Percentiles rank a stretch among this genome's conserved stretches.
phyloP scores from a whole-genome alignment of 2,113 vertebrate species.

The Phaetusa simplex region DNA sequence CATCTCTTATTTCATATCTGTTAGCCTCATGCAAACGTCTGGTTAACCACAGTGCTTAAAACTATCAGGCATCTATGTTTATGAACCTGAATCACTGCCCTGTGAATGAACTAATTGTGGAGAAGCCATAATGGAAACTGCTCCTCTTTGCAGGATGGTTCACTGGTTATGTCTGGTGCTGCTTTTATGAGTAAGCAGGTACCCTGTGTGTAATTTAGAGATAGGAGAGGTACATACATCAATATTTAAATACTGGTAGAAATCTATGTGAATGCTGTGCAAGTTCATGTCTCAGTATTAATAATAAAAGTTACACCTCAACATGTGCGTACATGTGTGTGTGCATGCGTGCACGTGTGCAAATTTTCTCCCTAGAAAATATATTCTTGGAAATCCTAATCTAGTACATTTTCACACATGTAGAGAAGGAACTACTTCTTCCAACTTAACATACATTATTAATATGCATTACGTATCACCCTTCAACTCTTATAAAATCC shows the following conservation, averaged over 20 bases:
- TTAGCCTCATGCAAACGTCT: neutral
- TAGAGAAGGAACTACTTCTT: neutral
- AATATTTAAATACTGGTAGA: neutral
- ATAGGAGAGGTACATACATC: neutral
- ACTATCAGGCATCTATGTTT: neutral
- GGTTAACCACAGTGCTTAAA: neutral
- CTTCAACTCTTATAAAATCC: neutral
- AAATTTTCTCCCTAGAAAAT: neutral
- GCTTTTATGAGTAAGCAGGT: neutral
- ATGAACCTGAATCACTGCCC: neutral
- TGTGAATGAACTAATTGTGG: neutral
- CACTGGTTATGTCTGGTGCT: neutral
- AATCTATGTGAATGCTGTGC: neutral
- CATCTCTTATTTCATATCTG: neutral
- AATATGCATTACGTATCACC: neutral
- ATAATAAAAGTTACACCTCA: neutral
- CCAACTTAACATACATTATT: neutral
- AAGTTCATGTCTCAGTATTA: neutral
- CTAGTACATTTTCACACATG: neutral
- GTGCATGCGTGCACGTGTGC: accelerated
- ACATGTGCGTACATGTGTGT: accelerated
- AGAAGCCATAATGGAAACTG: neutral
- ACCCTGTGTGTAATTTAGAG: neutral
- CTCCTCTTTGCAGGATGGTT: neutral
- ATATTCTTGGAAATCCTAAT: neutral